Evolutionary conservation across 2,113 vertebrate species (phyloP).

Genomic region (Ariopsis seemanni): DNA sequence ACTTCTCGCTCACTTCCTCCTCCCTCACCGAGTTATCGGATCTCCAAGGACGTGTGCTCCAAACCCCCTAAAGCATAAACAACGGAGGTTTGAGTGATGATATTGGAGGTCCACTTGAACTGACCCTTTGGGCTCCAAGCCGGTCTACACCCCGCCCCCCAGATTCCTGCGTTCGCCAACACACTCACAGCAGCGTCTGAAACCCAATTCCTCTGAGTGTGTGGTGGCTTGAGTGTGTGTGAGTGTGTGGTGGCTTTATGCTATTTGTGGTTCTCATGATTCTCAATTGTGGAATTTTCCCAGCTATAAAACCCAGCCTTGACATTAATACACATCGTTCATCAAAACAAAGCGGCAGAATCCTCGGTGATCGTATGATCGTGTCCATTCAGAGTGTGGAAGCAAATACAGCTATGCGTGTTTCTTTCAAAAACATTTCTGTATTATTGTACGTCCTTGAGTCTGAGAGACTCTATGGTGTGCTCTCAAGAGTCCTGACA

Average conservation of each 20-base stretch:
- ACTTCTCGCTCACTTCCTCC: not conserved
- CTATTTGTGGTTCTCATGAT: not conserved
- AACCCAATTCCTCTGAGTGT: not conserved
- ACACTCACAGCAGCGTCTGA: not conserved
- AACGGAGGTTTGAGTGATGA: not conserved
- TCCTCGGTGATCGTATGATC: not conserved
- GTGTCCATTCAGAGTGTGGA: not conserved
- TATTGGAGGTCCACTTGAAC: not conserved
- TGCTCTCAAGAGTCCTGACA: not conserved
- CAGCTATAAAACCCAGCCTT: not conserved
- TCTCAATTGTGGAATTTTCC: not conserved
- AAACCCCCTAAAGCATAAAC: not conserved
- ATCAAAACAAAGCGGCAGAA: not conserved
- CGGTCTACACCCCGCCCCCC: not conserved
- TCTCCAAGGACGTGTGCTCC: not conserved
- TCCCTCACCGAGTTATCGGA: not conserved
- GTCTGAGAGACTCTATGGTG: not conserved
- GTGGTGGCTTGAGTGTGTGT: not conserved
- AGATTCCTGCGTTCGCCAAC: not conserved
- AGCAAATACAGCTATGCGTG: not conserved
- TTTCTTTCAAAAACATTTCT: not conserved
- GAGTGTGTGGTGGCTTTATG: not conserved
- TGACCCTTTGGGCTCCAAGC: not conserved
- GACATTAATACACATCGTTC: not conserved
- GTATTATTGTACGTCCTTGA: not conserved